Base-by-base conservation (phyloP, 2,113 vertebrate genomes). In the Balaenoptera acutorostrata region DNA sequence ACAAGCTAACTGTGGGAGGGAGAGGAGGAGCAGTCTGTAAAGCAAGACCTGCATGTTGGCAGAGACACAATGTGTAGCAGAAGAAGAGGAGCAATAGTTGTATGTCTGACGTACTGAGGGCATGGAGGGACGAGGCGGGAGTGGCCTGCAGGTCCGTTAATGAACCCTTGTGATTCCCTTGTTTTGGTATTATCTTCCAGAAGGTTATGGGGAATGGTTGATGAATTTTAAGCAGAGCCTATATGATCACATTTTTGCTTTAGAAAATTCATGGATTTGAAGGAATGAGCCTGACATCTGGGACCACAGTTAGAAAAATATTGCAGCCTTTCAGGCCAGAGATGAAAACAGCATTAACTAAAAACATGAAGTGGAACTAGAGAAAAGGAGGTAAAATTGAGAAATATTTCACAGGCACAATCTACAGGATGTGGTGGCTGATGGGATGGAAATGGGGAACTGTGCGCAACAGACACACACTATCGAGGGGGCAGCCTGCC, bases 291-390 rank as follows among this genome's bases (percentile, higher is more conserved):
- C 5, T 74, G 27, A 74, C 69, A 27, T 78, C 25, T n/a, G 61
- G 77, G 46, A 36, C 13, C 25, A 36, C 23, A 68, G 71, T 46
- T 61, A 68, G 57, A 68, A 85, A 93, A 77, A 27, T 89, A 59
- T 25, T 61, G 41, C 36, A 64, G 49, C 20, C 18, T 59, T 78
- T 27, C 20, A 75, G 72, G 63, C 68, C 57, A 86, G 66, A 87
- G 68, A 85, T 64, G 46, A 86, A 82, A 96, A 78, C 15, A 61
- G 5, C n/a, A 31, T 91, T 82, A 91, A 77, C 12, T 93, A 74
- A 81, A 91, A 52, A 85, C 25, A 57, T 57, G 55, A 94, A 74
- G 20, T 61, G 14, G 20, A 81, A 66, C 55, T 69, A 44, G 64
- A 92, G 71, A 61, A 69, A 68, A 86, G 36, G 55, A 85, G 41